Evolutionary conservation across 2,888 invertebrate species (phyloP), one percentile per base, ranked within the genome.

Genomic region (Drosophila aldrichi): DNA sequence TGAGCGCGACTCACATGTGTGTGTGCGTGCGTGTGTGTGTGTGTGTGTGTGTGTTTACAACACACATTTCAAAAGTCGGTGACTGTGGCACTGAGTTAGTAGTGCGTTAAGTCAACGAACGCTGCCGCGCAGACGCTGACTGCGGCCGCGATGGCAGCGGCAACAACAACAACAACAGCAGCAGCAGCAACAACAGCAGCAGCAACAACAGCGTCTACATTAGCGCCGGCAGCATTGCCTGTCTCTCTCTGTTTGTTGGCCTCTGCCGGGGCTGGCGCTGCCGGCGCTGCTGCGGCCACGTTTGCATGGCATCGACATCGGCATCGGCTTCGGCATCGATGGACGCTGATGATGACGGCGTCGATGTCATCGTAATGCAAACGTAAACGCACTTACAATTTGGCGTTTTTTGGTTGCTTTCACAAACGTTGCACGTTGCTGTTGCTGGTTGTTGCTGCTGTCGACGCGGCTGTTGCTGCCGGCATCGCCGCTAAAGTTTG

Each of bases 21-120:
- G 55, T 32, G 32, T n/a, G 32, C n/a, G 48, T 61, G 55, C 34
- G 54, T 25, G 20, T 34, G 22, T 44, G 52, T 43, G 60, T 32
- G 32, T 18, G 43, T 66, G 38, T 69, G 57, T 81, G 79, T 83
- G 81, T 83, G 81, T 83, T 83, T 83, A 86, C 83, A 83, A 83
- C 83, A 83, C 85, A 83, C 81, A 85, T 80, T 86, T 87, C 79
- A 78, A 91, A 91, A 89, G 84, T 91, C 91, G 91, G 91, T 91
- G 91, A 92, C 90, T 92, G 89, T 92, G 92, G 90, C 91, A 92
- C 89, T 92, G 89, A 92, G 92, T 92, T 91, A 92, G 91, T 92
- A 91, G 92, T 90, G 89, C 91, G 90, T 89, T 89, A 89, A 91
- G 90, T 91, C 91, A 91, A 91, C 88, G 91, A 90, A 87, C 90